Percentiles rank a stretch among this genome's conserved stretches.
These are phyloP conservation scores for Harmothoe impar DNA, from an alignment of 2,888 invertebrate species.

Conservation along the genomic window DNA sequence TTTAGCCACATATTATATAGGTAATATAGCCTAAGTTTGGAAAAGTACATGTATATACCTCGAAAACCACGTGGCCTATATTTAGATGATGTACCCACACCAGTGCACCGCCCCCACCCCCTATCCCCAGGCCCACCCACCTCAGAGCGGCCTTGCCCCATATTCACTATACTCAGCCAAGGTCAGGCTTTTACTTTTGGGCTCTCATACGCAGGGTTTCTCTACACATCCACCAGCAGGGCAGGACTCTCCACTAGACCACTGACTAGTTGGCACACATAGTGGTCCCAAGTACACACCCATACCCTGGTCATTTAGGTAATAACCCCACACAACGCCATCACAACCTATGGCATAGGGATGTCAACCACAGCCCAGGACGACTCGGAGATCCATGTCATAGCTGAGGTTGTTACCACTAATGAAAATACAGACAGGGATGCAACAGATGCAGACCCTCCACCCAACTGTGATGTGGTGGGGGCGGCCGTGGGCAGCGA, in stretches of 20 bases:
- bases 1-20: too few relatives aligned
- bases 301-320: background rate
- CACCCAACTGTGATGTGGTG: background rate
- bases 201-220: background rate
- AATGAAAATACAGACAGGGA: background rate
- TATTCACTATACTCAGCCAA: constrained; percentile 11
- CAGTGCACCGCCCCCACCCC: background rate
- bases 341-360: constrained; percentile 3
- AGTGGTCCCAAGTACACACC: background rate
- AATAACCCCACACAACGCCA: background rate
- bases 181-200: background rate
- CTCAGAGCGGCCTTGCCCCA: constrained; percentile 9
- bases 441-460: background rate
- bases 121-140: background rate
- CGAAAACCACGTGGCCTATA: constrained; percentile 7
- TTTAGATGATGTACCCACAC: background rate
- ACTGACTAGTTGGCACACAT: background rate
- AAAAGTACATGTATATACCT: too few relatives aligned
- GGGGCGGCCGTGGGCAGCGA: background rate
- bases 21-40: too few relatives aligned
- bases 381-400: constrained; percentile 10
- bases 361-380: background rate
- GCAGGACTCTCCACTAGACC: too few relatives aligned
- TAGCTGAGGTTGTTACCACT: constrained; percentile 22
- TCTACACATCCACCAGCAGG: background rate